Conservation (phyloP, 2,113 vertebrate genomes). For the Hippopotamus amphibius region DNA sequence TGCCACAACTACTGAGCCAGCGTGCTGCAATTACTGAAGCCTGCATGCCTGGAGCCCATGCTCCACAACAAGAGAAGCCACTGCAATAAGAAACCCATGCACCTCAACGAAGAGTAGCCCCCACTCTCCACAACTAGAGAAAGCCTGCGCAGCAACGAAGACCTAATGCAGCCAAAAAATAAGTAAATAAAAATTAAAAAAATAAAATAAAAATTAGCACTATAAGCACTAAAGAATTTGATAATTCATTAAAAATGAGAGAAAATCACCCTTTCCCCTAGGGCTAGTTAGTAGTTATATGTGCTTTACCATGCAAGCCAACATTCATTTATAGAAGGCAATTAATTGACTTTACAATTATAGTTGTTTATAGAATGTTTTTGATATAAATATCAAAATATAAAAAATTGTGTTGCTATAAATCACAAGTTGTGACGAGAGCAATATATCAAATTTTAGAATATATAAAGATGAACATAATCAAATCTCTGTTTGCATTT, state of each 20-base stretch:
- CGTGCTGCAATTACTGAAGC: too few species aligned
- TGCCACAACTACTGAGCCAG: too few species aligned
- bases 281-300: background rate
- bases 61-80: too few species aligned
- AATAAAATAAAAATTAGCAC: background rate
- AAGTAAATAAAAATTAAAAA: too few species aligned
- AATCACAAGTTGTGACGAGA: background rate
- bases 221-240: background rate
- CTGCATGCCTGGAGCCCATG: too few species aligned
- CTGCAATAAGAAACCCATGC: too few species aligned
- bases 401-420: background rate
- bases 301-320: background rate
- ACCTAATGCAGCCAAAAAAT: too few species aligned
- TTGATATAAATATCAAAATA: constrained; percentile 31
- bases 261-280: background rate
- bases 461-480: background rate
- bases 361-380: constrained; percentile 17
- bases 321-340: background rate
- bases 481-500: constrained; percentile 1
- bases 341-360: background rate
- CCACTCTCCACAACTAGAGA: too few species aligned
- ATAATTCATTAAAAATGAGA: background rate
- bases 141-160: too few species aligned
- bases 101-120: too few species aligned
- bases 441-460: background rate